Percentiles rank a stretch among this genome's conserved stretches.
These are phyloP conservation scores for Sympetrum striolatum DNA, from an alignment of 2,888 invertebrate species.

Conservation along the genomic window DNA sequence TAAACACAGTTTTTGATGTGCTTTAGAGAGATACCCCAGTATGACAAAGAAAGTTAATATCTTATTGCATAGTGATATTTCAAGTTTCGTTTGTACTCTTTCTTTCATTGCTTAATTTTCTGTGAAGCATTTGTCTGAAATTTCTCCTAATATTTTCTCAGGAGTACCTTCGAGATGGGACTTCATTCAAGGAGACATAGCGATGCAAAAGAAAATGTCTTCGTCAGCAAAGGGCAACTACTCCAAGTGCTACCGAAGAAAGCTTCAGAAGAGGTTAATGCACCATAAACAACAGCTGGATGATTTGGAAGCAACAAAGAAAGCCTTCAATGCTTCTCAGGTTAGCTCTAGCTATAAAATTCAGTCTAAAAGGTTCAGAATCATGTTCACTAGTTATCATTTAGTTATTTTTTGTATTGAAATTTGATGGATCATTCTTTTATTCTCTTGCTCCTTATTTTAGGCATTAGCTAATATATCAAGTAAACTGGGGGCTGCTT, in stretches of 20 bases:
- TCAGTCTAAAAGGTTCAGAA: too few relatives aligned
- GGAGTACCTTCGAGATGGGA: slow-evolving; percentile 75
- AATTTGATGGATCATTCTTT: not conserved
- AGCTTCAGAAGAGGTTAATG: slow-evolving; percentile 75
- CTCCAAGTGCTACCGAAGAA: slow-evolving; percentile 68
- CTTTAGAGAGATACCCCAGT: too few relatives aligned
- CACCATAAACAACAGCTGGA: slow-evolving; percentile 72
- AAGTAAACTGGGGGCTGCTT: slow-evolving; percentile 60
- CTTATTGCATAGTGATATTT: too few relatives aligned
- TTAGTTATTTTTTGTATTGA: not conserved
- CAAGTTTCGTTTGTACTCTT: too few relatives aligned
- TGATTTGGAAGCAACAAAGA: slow-evolving; percentile 71
- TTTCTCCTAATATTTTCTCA: not conserved
- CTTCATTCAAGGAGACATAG: slow-evolving; percentile 83
- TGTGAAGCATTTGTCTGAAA: not conserved
- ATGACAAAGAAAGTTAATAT: too few relatives aligned
- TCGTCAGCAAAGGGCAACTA: slow-evolving; percentile 53
- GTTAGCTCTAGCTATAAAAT: slow-evolving; percentile 53
- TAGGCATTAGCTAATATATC: slow-evolving; percentile 60
- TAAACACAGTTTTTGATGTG: too few relatives aligned
- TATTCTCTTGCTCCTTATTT: slow-evolving; percentile 40
- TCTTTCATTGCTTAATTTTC: not conserved
- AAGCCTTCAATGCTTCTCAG: slow-evolving; percentile 65
- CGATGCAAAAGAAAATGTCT: slow-evolving; percentile 61
- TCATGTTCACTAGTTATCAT: too few relatives aligned